Base-by-base conservation (phyloP, 2,113 vertebrate species). In the Andinoacara biseriatus region DNA sequence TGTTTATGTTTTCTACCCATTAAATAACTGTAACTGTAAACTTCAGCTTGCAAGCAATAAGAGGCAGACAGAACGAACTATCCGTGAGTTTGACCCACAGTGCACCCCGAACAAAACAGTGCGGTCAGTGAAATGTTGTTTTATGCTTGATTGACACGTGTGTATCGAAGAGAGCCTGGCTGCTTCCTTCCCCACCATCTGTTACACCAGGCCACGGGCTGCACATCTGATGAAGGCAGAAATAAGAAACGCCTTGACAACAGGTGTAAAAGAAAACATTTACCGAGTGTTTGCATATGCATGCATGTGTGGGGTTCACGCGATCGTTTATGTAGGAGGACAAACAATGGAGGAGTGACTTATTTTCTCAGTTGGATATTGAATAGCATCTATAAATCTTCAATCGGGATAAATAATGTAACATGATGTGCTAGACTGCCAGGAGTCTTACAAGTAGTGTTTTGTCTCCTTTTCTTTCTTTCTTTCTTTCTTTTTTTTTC, bases 241-340 rank as follows among this genome's bases (percentile, higher is more conserved):
- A 84, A 78, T 74, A 81, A 86, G 74, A 86, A 78, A 49, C 38
- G 79, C 52, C 77, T 76, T 57, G 82, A 87, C 46, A 84, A 76
- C 20, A 29, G 87, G 58, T 89, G 77, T 57, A 78, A 83, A 54
- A 78, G 61, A 58, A 88, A 82, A 65, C 82, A 83, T 86, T 60
- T 49, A 72, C 82, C 82, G 13, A 40, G 67, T 18, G 1, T 52
- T n/a, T 52, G 5, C 52, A 77, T 81, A 78, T 83, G 83, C 8
- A 56, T 83, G 29, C 87, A 78, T 67, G 78, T 89, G 63, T 82
- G 61, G 18, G 91, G 86, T 87, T 76, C 52, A 81, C 38, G 31
- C 15, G n/a, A 84, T 76, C 4, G 18, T 77, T 29, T 46, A 13
- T 62, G n/a, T 60, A 22, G 15, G 11, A 59, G 20, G 61, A 31